Conservation (phyloP, 2,113 vertebrate species). For the Eira barbara region DNA sequence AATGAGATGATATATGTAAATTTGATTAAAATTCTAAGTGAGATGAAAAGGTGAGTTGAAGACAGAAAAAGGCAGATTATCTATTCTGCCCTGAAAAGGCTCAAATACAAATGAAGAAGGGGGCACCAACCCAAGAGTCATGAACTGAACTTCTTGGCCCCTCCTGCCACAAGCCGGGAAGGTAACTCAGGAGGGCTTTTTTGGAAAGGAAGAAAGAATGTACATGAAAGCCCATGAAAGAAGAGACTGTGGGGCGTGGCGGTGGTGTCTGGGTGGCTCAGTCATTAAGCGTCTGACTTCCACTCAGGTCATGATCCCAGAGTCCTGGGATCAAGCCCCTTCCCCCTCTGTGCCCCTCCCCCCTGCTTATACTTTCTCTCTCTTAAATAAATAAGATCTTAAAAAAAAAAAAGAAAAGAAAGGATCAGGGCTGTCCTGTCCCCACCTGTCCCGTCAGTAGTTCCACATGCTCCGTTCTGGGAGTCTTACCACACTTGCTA, state of each 20-base stretch:
- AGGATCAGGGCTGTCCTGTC: fast-evolving
- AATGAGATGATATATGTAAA: neutral
- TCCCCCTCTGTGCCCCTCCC: neutral
- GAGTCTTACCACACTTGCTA: neutral
- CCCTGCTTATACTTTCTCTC: neutral
- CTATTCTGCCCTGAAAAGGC: neutral
- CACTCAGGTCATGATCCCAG: neutral
- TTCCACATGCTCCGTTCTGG: fast-evolving
- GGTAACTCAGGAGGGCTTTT: fast-evolving
- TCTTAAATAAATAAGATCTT: neutral
- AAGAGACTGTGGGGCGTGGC: neutral
- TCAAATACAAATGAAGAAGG: neutral
- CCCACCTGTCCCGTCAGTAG: neutral
- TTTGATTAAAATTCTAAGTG: neutral
- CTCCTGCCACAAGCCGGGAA: too few relatives aligned
- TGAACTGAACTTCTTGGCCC: fast-evolving
- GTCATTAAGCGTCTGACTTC: neutral
- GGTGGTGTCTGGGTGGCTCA: neutral
- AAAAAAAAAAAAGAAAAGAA: neutral
- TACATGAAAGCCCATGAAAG: neutral
- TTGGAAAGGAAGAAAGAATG: fast-evolving
- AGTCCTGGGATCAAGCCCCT: neutral
- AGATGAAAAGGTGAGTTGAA: neutral
- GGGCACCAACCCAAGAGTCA: fast-evolving
- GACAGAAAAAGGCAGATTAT: neutral